A percentile compares a stretch with the other conserved stretches of the same genome.
phyloP scores from a whole-genome alignment of 2,797 vertebrate species.

The Amazona ochrocephala region DNA sequence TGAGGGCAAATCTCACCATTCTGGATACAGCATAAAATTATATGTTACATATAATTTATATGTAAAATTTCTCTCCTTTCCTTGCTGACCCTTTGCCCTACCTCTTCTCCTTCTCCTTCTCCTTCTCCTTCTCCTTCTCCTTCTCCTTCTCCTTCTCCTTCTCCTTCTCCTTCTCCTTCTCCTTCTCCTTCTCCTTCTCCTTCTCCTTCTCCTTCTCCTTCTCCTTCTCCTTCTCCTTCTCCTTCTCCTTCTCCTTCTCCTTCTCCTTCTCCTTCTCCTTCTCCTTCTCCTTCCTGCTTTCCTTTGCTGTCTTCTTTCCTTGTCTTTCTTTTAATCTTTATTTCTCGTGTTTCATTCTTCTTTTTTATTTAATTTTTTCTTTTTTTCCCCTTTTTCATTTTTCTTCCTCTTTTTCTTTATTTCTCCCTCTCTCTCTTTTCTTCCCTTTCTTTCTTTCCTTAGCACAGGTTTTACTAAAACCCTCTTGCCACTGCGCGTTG shows the following conservation, averaged over 20 bases:
- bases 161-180: background rate
- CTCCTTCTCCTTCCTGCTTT: background rate
- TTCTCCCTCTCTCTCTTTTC: background rate
- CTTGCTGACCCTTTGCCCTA: background rate
- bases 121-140: background rate
- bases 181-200: background rate
- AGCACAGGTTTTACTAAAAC: background rate
- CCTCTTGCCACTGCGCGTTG: background rate
- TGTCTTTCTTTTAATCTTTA: no score
- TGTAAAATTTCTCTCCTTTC: background rate
- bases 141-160: background rate
- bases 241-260: background rate
- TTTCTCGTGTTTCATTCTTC: rapidly evolving
- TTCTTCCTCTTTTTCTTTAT: background rate
- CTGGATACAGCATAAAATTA: background rate
- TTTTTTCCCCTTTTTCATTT: rapidly evolving
- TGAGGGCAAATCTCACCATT: background rate
- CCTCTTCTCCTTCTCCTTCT: background rate
- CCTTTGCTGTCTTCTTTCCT: rapidly evolving
- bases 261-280: background rate
- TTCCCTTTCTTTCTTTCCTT: background rate
- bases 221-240: background rate
- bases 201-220: no score
- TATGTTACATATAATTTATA: background rate
- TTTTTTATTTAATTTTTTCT: rapidly evolving